Base-by-base conservation (phyloP, 2,797 vertebrate species). In the Menidia menidia region DNA sequence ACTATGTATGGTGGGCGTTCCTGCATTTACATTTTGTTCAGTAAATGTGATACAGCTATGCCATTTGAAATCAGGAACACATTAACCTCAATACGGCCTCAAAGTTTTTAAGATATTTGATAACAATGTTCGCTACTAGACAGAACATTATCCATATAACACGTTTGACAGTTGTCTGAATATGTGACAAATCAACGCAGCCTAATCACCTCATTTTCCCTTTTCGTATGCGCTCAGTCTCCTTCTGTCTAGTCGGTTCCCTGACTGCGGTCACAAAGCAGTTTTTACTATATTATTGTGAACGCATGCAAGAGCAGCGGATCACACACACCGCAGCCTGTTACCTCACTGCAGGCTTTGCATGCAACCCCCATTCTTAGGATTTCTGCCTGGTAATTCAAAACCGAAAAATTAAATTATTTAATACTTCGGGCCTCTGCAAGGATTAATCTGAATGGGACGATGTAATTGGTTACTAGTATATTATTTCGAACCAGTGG, bases 391-490 rank as follows among this genome's bases (percentile, higher is more conserved):
- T 64, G 77, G 84, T 87, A 89, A 89, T 83, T 80, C 78, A 85
- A 91, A 89, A 87, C 77, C 84, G 71, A 58, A 63, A 70, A 74
- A 77, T 82, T 83, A 81, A 89, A 91, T 86, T 71, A 90, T 87
- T 85, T 64, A 91, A 82, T 54, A 64, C 50, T 61, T 80, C 55
- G 70, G 53, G 42, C n/a, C 14, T 19, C 79, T 80, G 80, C 68
- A 39, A 55, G 67, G 75, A 66, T 76, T 33, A 0, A 63, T 59
- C 64, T 73, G 68, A 56, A n/a, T 70, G 63, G 57, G 57, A 69
- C 65, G 64, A 82, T 78, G 75, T 77, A 78, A 86, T 73, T 60
- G 42, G 67, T 73, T 32, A n/a, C 39, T 68, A 31, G 14, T 15
- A 1, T 4, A 25, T 15, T 39, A 3, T 45, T 71, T 62, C 51